These are phyloP conservation scores for Hydractinia echinata DNA, from an alignment of 30 jellyfish, hydroid and myxozoan genomes.

Conservation along the genomic window DNA sequence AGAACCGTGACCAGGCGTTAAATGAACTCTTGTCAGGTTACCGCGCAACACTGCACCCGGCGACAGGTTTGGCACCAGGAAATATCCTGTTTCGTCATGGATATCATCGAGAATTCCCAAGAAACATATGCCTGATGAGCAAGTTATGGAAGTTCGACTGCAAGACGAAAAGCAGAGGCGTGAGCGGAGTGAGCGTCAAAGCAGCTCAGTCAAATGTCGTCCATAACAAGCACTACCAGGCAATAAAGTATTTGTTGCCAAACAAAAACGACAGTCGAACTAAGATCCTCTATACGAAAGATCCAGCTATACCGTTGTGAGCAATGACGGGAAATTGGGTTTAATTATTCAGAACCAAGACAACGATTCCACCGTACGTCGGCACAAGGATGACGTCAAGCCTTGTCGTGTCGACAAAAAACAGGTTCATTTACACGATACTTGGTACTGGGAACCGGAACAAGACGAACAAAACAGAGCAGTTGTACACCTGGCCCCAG, in stretches of 20 bases:
- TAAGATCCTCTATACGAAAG: not conserved
- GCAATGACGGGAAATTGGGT: not conserved
- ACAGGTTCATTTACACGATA: too few species aligned
- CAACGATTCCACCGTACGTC: too few species aligned
- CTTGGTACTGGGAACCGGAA: too few species aligned
- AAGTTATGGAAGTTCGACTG: not conserved
- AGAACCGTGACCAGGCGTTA: not conserved
- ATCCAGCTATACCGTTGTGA: not conserved
- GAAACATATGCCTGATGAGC: not conserved
- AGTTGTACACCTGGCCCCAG: too few species aligned
- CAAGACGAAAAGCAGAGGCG: not conserved
- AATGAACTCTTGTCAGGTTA: not conserved
- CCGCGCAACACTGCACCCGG: not conserved
- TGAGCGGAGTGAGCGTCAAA: not conserved
- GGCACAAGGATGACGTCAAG: too few species aligned
- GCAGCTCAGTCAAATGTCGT: not conserved
- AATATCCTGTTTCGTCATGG: slow-evolving; percentile 1
- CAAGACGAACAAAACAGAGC: too few species aligned
- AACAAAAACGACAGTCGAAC: not conserved
- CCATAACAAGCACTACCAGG: not conserved
- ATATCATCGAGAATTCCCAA: not conserved
- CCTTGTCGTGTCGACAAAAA: too few species aligned
- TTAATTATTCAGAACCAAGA: too few species aligned
- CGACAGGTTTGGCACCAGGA: not conserved
- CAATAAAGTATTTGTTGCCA: not conserved